These are phyloP conservation scores for Plestiodon gilberti DNA, from an alignment of 2,113 vertebrate genomes.

Conservation along the genomic window DNA sequence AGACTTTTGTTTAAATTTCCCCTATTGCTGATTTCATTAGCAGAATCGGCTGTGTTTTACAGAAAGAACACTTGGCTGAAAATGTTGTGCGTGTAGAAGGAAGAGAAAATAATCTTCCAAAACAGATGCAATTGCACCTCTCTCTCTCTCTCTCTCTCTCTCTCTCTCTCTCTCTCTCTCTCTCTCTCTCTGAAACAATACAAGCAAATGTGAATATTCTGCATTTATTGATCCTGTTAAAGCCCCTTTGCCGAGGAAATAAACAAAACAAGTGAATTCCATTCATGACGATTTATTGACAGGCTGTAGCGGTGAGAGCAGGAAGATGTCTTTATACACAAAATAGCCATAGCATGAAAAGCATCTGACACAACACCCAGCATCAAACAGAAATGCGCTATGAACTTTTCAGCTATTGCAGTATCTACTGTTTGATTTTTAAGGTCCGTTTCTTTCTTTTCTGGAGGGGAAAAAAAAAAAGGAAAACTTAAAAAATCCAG, in stretches of 20 bases:
- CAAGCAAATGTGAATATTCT: conserved; percentile 52
- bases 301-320: conserved; percentile 38
- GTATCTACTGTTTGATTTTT: background rate
- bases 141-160: background rate
- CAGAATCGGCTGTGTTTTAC: background rate
- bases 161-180: background rate
- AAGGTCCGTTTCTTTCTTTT: conserved; percentile 33
- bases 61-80: background rate
- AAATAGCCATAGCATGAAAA: conserved; percentile 59
- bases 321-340: conserved; percentile 62
- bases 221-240: conserved; percentile 53
- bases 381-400: conserved; percentile 33
- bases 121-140: conserved; percentile 2
- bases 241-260: conserved; percentile 47
- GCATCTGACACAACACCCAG: conserved; percentile 29
- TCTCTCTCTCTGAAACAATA: background rate
- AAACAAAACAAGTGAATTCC: conserved; percentile 51
- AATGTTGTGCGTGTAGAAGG: conserved; percentile 11
- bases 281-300: conserved; percentile 58
- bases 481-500: conserved; percentile 37
- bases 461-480: background rate
- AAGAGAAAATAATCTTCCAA: background rate
- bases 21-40: background rate
- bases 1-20: conserved; percentile 8
- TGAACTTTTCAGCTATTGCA: conserved; percentile 45